A percentile compares a stretch with the other conserved stretches of the same genome.
Conservation (phyloP, 23 tunicate species). For the Clavelina lepadiformis region DNA sequence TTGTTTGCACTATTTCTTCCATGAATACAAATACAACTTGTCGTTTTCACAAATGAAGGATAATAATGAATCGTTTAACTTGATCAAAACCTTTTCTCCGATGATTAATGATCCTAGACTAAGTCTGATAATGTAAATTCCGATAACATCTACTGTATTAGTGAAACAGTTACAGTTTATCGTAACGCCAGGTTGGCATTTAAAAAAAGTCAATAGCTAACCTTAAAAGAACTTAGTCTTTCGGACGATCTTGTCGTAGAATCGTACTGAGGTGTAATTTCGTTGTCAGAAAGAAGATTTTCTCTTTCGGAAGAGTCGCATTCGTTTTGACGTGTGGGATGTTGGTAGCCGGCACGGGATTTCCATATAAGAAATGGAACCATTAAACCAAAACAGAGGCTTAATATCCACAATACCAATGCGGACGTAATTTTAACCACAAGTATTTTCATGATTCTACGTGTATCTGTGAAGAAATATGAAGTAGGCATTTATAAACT, state of each 20-base stretch:
- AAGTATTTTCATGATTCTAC: constrained; percentile 53
- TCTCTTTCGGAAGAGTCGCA: constrained; percentile 11
- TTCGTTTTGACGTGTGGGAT: background rate
- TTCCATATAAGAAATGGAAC: constrained; percentile 32
- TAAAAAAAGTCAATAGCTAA: background rate
- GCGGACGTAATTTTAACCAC: constrained; percentile 42
- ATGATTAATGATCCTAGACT: too few species aligned
- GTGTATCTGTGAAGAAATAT: too few species aligned
- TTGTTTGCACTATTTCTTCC: background rate
- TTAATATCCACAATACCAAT: constrained; percentile 45
- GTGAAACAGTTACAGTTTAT: too few species aligned
- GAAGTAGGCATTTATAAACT: too few species aligned
- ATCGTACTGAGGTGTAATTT: background rate
- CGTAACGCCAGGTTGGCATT: background rate
- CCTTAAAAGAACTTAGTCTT: background rate
- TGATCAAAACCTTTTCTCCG: too few species aligned
- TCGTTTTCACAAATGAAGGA: too few species aligned
- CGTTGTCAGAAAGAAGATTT: constrained; percentile 19
- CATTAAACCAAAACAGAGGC: constrained; percentile 57
- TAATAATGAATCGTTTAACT: too few species aligned
- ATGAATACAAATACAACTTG: background rate
- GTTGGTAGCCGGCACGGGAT: constrained; percentile 3
- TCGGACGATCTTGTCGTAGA: background rate
- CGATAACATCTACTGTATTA: too few species aligned
- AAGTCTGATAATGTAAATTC: too few species aligned